These are phyloP conservation scores for Erynnis tages DNA, from an alignment of 2,888 invertebrate species.

Conservation along the genomic window DNA sequence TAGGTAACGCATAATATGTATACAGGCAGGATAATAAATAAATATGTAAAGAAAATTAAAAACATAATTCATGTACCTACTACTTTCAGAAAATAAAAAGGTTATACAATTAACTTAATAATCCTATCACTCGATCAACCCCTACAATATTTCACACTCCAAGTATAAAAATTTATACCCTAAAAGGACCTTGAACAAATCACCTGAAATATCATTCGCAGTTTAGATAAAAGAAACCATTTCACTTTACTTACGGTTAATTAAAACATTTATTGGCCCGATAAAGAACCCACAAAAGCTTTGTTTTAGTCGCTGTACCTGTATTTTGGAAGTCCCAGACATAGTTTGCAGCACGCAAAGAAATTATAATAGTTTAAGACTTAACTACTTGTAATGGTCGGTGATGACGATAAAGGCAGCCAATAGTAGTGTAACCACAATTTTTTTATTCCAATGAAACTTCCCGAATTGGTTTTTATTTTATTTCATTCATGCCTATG, in stretches of 20 bases:
- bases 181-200: slow-evolving; percentile 5
- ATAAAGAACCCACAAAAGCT: slow-evolving; percentile 21
- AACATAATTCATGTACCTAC: no score
- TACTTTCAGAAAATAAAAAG: no score
- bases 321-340: slow-evolving; percentile 11
- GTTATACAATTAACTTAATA: no score
- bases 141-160: no score
- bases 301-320: slow-evolving; percentile 11
- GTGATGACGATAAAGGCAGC: slow-evolving; percentile 18
- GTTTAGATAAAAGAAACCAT: slow-evolving; percentile 21
- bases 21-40: no score
- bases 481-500: no score
- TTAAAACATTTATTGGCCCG: slow-evolving; percentile 26
- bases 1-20: no score
- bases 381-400: slow-evolving; percentile 18
- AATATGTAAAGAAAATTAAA: no score
- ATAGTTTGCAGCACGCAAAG: slow-evolving; percentile 25
- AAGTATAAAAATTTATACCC: slow-evolving; percentile 1
- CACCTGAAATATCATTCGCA: slow-evolving; percentile 7
- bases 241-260: slow-evolving; percentile 16
- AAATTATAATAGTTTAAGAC: slow-evolving; percentile 20
- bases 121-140: no score
- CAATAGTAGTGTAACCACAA: slow-evolving; percentile 2
- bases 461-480: no score
- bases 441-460: background rate